Base-by-base conservation (phyloP, 2,113 vertebrate species). In the Coptodon bakossiorum region DNA sequence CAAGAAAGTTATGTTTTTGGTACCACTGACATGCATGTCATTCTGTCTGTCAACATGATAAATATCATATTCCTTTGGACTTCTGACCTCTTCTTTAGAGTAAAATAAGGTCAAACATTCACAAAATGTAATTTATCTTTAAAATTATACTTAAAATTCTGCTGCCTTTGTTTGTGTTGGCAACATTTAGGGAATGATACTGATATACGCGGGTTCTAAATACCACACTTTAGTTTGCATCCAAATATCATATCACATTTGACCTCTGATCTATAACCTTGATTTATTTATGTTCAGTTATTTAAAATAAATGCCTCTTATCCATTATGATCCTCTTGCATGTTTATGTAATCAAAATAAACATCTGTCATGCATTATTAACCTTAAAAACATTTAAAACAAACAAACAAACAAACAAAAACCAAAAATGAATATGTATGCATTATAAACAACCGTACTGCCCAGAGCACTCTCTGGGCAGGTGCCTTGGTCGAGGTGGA, bases 401-500 rank as follows among this genome's bases (percentile, higher is more conserved):
- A 22, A 31, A 9, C 27, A 61, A 31, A 31, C 27, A 31, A 31
- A 40, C 63, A 68, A 36, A 66, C 3, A 63, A n/a, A 63, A 36
- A 10, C 4, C 2, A 3, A 66, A 66, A 68, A 38, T 40, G 34
- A 40, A 68, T 68, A 1, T 68, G 4, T 7, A n/a, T 9, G 31
- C 29, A 36, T 2, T 2, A 7, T 34, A 1, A 34, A n/a, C 0
- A 0, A 11, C 9, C 36, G 16, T 19, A n/a, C 34, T 66, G 17
- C 2, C 31, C 17, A 63, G 27, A 31, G 27, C 4, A 7, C 54
- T 27, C 54, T 57, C 54, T 27, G 17, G 16, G 6, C 16, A 36
- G 31, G 19, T 40, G 0, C n/a, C n/a, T 68, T 40, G 7, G 36
- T 40, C 8, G 63, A 68, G 2, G 0, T 9, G 7, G 19, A 40